Conservation (phyloP, 1,140 invertebrate genomes). For the Drosophila albomicans region DNA sequence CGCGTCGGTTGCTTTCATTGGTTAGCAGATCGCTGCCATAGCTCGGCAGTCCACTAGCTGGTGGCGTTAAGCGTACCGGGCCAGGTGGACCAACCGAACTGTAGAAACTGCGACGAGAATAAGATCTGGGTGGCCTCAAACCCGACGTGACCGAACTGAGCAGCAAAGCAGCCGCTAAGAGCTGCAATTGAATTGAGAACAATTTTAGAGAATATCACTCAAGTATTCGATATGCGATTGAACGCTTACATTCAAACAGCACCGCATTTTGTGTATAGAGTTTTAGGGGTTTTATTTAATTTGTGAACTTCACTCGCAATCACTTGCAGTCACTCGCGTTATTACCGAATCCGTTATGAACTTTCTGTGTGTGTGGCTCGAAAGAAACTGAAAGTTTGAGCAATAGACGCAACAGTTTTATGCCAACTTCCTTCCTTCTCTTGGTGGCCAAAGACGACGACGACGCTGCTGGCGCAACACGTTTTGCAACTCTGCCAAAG, state of each 20-base stretch:
- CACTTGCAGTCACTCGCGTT: conserved; percentile 3
- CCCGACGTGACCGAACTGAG: conserved; percentile 37
- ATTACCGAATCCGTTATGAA: conserved; percentile 5
- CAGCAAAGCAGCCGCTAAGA: conserved; percentile 54
- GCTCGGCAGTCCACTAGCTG: conserved; percentile 26
- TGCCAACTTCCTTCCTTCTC: conserved; percentile 75
- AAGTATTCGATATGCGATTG: neutral
- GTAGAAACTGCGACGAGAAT: conserved; percentile 65
- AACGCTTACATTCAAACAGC: conserved; percentile 69
- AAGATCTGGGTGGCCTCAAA: conserved; percentile 58
- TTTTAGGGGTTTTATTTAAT: conserved; percentile 4
- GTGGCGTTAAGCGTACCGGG: conserved; percentile 42
- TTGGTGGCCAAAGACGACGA: conserved; percentile 1
- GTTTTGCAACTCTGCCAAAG: conserved; percentile 54
- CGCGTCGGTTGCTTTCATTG: conserved; percentile 76
- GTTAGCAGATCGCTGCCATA: conserved; percentile 64
- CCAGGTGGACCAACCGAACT: conserved; percentile 58
- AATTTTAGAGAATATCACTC: neutral
- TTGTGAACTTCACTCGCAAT: conserved; percentile 25
- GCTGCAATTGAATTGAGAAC: conserved; percentile 38
- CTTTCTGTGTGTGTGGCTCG: conserved; percentile 61
- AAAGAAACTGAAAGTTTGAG: conserved; percentile 84
- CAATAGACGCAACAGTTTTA: conserved; percentile 81
- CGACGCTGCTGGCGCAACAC: conserved; percentile 43
- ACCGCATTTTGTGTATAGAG: conserved; percentile 54